A percentile compares a stretch with the other conserved stretches of the same genome.
phyloP scores from a whole-genome alignment of 2,797 vertebrate genomes.

The Rhynchonycteris naso region DNA sequence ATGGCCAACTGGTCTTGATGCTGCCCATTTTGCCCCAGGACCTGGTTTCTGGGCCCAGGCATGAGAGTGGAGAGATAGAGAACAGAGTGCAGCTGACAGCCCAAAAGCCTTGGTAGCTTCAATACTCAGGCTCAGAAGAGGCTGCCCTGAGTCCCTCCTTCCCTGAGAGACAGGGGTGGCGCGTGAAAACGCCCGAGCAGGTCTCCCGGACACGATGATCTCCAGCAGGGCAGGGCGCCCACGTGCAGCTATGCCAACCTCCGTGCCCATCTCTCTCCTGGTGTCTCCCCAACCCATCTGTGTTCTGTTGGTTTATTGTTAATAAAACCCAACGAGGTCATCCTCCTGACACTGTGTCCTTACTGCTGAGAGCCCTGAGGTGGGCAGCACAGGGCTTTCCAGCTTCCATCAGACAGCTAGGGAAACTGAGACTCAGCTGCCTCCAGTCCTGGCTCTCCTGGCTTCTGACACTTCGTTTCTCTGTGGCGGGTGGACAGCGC shows the following conservation, averaged over 20 bases:
- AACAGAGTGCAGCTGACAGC: not conserved
- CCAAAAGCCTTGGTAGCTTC: not conserved
- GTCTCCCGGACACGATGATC: rapidly evolving
- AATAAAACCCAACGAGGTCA: slow-evolving; percentile 66
- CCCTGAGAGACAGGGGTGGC: not conserved
- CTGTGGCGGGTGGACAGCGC: not conserved
- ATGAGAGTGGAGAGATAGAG: not conserved
- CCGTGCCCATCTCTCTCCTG: not conserved
- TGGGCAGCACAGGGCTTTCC: not conserved
- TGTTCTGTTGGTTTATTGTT: not conserved
- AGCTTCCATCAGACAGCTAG: not conserved
- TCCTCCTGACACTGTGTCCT: slow-evolving; percentile 21
- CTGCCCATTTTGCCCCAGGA: not conserved
- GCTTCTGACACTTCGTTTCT: not conserved
- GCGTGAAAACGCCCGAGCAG: not conserved
- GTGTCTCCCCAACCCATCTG: not conserved
- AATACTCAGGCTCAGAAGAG: not conserved
- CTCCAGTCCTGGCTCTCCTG: not conserved
- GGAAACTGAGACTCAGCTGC: not conserved
- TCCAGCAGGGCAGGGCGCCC: not conserved
- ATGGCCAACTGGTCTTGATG: not conserved
- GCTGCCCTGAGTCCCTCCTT: not conserved
- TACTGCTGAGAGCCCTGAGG: not conserved
- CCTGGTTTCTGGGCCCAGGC: not conserved
- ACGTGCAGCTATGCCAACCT: rapidly evolving